A percentile compares a stretch with the other conserved stretches of the same genome.
These are phyloP conservation scores for Eupithecia inturbata DNA, from an alignment of 2,888 invertebrate genomes.

Conservation along the genomic window DNA sequence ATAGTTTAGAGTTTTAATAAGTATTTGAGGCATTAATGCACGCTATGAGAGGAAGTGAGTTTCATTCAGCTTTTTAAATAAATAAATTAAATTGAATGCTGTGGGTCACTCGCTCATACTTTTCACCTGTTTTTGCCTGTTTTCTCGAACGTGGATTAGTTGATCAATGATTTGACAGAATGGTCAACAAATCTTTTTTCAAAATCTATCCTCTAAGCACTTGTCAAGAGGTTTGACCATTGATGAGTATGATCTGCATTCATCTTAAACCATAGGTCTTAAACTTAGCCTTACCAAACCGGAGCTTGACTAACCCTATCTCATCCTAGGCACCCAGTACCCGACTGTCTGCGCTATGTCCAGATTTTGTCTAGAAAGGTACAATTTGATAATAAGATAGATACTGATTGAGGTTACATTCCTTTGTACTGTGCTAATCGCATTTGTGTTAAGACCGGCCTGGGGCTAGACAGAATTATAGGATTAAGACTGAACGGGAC, in stretches of 20 bases:
- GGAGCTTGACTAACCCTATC: background rate
- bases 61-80: background rate
- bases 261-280: no score
- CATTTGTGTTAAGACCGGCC: background rate
- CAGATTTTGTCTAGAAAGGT: background rate
- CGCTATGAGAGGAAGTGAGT: background rate
- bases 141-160: no score
- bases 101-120: no score
- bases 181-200: no score
- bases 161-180: no score
- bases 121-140: no score
- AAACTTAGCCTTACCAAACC: no score
- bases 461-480: conserved; percentile 1
- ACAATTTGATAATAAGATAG: background rate
- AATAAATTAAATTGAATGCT: no score
- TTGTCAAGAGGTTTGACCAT: no score
- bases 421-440: conserved; percentile 4
- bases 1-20: conserved; percentile 1
- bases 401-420: background rate
- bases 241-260: no score
- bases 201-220: no score
- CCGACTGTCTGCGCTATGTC: background rate
- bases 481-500: background rate
- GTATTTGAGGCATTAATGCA: background rate
- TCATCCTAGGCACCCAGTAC: background rate